Percentiles rank a stretch among this genome's conserved stretches.
phyloP scores from a whole-genome alignment of 1,140 invertebrate genomes.

The Brachystomella parvula region DNA sequence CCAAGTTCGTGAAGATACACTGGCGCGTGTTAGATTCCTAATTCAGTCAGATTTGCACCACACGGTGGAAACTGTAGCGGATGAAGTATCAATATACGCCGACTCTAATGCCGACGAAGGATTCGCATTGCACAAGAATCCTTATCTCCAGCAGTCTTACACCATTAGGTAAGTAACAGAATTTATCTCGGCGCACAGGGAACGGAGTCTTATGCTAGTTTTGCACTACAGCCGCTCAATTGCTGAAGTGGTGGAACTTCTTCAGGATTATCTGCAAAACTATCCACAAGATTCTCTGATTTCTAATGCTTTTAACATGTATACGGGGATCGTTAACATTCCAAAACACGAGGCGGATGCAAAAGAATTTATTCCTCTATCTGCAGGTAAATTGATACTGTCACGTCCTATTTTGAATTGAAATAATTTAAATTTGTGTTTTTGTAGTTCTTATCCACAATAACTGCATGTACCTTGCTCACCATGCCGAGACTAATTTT shows the following conservation, averaged over 20 bases:
- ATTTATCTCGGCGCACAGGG: not conserved
- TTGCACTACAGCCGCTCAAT: slow-evolving; percentile 24
- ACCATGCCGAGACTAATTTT: slow-evolving; percentile 61
- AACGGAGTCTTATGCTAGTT: too few species aligned
- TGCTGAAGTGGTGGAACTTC: slow-evolving; percentile 20
- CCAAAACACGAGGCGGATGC: slow-evolving; percentile 59
- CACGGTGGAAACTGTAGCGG: slow-evolving; percentile 50
- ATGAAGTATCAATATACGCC: slow-evolving; percentile 16
- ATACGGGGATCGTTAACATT: slow-evolving; percentile 39
- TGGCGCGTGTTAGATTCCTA: slow-evolving; percentile 60
- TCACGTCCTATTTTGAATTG: slow-evolving; percentile 5
- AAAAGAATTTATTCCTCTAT: slow-evolving; percentile 48
- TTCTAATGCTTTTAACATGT: slow-evolving; percentile 22
- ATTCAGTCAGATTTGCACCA: slow-evolving; percentile 75
- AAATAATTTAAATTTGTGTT: slow-evolving; percentile 22
- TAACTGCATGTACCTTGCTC: slow-evolving; percentile 80
- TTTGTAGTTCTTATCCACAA: slow-evolving; percentile 77
- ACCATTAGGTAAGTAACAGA: slow-evolving; percentile 18
- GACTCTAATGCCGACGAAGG: slow-evolving; percentile 46
- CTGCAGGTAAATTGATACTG: slow-evolving; percentile 15
- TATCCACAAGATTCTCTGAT: slow-evolving; percentile 26
- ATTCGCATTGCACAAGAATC: slow-evolving; percentile 45
- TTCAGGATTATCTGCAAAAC: slow-evolving; percentile 17
- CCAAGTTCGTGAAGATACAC: slow-evolving; percentile 64
- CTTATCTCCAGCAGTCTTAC: not conserved